Evolutionary conservation across 2,113 vertebrate genomes (phyloP), one percentile per base, ranked within the genome.

Genomic region (Loxodonta africana): DNA sequence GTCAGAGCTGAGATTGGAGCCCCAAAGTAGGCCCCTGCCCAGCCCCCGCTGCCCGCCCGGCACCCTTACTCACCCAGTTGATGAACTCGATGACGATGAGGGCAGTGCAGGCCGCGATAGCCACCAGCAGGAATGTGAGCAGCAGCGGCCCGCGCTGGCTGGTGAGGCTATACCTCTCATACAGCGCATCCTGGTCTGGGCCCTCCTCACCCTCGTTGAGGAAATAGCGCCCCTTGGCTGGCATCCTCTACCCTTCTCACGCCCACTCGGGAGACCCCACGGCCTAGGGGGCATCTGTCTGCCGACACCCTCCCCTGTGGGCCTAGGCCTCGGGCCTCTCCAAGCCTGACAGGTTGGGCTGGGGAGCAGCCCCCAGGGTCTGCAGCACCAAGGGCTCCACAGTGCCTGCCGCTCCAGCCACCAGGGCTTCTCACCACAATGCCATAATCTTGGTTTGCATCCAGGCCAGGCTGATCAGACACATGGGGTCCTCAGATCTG

Each of bases 191-290:
- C 0, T 98, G 98, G 41, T 98, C 95, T 3, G 96, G 97, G 99
- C 99, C 99, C 94, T 99, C 99, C 95, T 99, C 99, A 1, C 98
- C 99, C 92, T 99, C 99, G 0, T 99, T 99, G 96, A 99, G 98
- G 97, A 99, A 99, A 98, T 99, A 99, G 98, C 99, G 99, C 97
- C 99, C 99, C 97, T 99, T 99, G 88, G 99, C 99, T 90, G 99
- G 99, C 99, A 99, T 99, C 98, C 98, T 99, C 97, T 76, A 2
- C n/a, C 6, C 2, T 3, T 1, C 99, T 99, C 99, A 99, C 99
- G 91, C 48, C 63, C 84, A 71, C 94, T 30, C 62, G 25, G 94
- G 53, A 96, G 74, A 12, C 73, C 26, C 90, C 20, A 0, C 5
- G 0, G 69, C 69, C 74, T 0, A 20, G 25, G 51, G 46, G 6